Base-by-base conservation (phyloP, 2,888 invertebrate species). In the Platycnemis pennipes region DNA sequence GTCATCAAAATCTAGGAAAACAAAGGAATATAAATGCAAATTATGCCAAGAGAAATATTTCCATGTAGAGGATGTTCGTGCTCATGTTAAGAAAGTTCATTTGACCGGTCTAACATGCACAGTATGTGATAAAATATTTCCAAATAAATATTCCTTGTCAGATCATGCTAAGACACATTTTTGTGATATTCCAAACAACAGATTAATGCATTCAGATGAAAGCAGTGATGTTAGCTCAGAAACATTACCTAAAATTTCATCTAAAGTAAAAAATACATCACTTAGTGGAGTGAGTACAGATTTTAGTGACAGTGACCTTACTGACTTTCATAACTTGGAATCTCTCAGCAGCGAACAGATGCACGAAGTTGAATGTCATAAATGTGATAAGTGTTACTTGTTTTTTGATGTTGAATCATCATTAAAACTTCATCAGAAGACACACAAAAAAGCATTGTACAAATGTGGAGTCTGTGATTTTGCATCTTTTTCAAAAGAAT, bases 381-480 rank as follows among this genome's bases (percentile, higher is more conserved):
- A 91, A 44, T 91, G 91, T n/a, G n/a, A 26, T 42, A 16, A 63
- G 4, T 91, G 91, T 63, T 13, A n/a, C 16, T 44, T 63, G 3
- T 91, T 22, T 63, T 91, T 91, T 91, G 91, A 91, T 11, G 1
- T 42, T 0, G 63, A 63, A 44, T 8, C n/a, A 1, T 13, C 44
- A 13, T 44, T 91, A 2, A 44, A 63, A 13, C 5, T 26, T 11
- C 91, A 91, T 63, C n/a, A 37, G 19, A 63, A 63, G n/a, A 26
- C n/a, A 11, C 91, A 91, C 53, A 91, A 91, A n/a, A 63, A 91
- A 26, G 5, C 37, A 11, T 44, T 63, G 42, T 91, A 63, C 63
- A 42, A 91, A 13, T 91, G 91, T 91, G 91, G 63, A n/a, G 44
- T 91, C 13, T 91, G 91, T 69, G n/a, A 69, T 3, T 44, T 26